A percentile compares a stretch with the other conserved stretches of the same genome.
These are phyloP conservation scores for Cepaea nemoralis DNA, from an alignment of 1,140 invertebrate genomes.

Conservation along the genomic window DNA sequence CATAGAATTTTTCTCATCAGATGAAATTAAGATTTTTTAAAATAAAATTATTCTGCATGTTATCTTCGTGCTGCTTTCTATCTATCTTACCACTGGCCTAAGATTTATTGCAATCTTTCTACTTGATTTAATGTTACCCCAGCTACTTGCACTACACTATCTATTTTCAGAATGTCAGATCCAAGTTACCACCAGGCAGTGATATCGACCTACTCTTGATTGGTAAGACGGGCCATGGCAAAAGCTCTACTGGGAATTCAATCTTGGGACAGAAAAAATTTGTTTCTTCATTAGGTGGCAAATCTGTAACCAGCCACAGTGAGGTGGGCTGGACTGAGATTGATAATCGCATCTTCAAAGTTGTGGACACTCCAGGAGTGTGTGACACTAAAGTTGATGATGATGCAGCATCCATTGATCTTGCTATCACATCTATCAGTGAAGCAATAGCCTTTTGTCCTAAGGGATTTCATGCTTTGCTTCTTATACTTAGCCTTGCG, in stretches of 20 bases:
- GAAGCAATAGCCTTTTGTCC: constrained; percentile 29
- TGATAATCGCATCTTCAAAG: constrained; percentile 26
- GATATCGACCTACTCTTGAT: constrained; percentile 43
- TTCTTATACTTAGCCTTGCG: constrained; percentile 32
- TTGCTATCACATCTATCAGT: constrained; percentile 33
- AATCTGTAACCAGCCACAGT: constrained; percentile 24
- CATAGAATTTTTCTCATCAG: too few relatives aligned
- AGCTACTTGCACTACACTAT: too few relatives aligned
- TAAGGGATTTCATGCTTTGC: constrained; percentile 30
- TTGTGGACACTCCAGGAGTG: constrained; percentile 38
- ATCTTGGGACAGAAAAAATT: constrained; percentile 43
- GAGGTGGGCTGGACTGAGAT: neutral
- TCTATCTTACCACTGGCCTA: too few relatives aligned
- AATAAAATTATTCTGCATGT: too few relatives aligned
- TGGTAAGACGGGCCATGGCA: constrained; percentile 51
- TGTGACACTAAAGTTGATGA: constrained; percentile 33
- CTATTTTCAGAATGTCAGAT: constrained; percentile 16
- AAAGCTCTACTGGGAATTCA: constrained; percentile 51
- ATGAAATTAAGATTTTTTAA: too few relatives aligned
- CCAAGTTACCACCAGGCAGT: constrained; percentile 28
- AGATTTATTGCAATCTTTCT: too few relatives aligned
- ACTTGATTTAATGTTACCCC: too few relatives aligned
- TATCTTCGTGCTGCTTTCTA: too few relatives aligned
- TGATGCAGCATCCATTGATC: constrained; percentile 12
- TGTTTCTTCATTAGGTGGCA: neutral